Evolutionary conservation across 2,797 vertebrate species (phyloP).

Genomic region (Sebastes minor): DNA sequence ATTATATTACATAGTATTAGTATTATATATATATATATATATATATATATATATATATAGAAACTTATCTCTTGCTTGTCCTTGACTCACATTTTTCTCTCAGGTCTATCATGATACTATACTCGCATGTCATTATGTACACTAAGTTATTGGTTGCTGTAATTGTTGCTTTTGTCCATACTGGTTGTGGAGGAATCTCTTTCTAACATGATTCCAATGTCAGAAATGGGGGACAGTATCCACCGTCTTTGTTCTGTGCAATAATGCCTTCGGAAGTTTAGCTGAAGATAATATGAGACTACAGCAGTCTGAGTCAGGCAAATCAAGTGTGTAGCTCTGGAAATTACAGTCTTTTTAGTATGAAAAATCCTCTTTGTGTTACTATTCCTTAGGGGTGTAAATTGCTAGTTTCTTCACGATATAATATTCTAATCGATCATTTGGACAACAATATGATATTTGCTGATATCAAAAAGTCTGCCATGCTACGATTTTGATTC

Average conservation of each 20-base stretch:
- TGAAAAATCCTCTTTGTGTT: background rate
- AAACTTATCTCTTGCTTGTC: background rate
- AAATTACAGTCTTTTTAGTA: background rate
- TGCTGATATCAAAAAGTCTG: too few relatives aligned
- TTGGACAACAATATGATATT: too few relatives aligned
- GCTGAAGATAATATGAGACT: background rate
- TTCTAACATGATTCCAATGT: background rate
- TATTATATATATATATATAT: background rate
- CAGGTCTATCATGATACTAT: background rate
- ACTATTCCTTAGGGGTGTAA: background rate
- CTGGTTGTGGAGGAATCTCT: too few relatives aligned
- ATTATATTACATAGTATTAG: background rate
- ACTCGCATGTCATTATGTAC: background rate
- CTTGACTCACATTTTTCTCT: conserved; percentile 1
- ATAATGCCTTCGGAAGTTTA: background rate
- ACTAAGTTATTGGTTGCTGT: background rate
- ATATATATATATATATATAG: background rate
- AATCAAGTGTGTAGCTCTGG: background rate
- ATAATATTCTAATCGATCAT: too few relatives aligned
- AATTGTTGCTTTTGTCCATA: background rate
- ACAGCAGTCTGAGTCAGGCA: background rate
- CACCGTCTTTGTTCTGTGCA: background rate
- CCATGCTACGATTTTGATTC: too few relatives aligned
- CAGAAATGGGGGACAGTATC: background rate
- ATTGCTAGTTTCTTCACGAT: too few relatives aligned